phyloP scores from a whole-genome alignment of 2,888 invertebrate species.

The Gonocerus acuteangulatus region DNA sequence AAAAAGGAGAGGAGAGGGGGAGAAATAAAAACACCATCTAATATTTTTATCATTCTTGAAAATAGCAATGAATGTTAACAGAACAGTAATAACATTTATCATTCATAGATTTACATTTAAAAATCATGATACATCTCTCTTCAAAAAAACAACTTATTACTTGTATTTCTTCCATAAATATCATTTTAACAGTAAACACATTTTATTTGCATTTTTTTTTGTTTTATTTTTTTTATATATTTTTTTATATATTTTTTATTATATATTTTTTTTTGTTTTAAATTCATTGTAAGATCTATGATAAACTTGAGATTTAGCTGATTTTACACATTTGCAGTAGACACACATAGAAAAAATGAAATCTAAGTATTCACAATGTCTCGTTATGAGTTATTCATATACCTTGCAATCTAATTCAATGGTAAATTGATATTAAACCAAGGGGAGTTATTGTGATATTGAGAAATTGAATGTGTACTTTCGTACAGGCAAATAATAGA shows the following conservation, averaged over 20 bases:
- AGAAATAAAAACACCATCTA: background rate
- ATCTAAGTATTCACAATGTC: conserved; percentile 12
- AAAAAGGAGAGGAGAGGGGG: too few species aligned
- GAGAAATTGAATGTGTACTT: too few species aligned
- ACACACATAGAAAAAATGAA: conserved; percentile 24
- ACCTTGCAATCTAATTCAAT: too few species aligned
- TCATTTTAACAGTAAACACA: conserved; percentile 28
- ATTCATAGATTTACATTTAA: conserved; percentile 28
- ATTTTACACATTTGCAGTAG: conserved; percentile 31
- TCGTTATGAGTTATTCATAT: background rate
- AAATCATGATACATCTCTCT: conserved; percentile 12
- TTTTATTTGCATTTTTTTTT: conserved; percentile 19
- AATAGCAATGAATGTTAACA: conserved; percentile 34
- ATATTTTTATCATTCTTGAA: conserved; percentile 32
- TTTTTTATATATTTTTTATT: conserved; percentile 17
- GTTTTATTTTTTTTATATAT: conserved; percentile 21
- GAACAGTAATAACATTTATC: conserved; percentile 31
- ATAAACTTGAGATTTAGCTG: conserved; percentile 30
- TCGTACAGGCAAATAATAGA: too few species aligned
- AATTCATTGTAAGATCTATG: conserved; percentile 26
- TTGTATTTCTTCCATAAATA: conserved; percentile 8
- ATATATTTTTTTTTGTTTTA: conserved; percentile 14
- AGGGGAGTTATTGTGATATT: too few species aligned
- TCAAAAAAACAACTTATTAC: conserved; percentile 27
- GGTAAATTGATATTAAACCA: too few species aligned